Conservation (phyloP, 2,113 vertebrate genomes). For the Pseudonaja textilis region DNA sequence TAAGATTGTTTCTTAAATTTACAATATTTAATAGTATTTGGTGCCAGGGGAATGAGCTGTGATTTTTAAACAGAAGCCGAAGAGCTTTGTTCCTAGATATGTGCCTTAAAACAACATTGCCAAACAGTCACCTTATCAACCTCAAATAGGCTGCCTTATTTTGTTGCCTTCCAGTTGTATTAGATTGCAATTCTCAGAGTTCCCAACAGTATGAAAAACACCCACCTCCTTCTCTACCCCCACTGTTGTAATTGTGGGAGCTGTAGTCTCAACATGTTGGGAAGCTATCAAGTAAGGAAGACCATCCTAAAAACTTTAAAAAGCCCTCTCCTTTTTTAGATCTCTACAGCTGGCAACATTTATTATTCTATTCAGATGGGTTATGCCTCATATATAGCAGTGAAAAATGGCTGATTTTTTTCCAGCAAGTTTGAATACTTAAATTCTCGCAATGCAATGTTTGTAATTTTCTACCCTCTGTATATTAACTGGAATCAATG, state of each 20-base stretch:
- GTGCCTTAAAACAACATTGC: not conserved
- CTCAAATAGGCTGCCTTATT: too few relatives aligned
- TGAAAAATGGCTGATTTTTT: not conserved
- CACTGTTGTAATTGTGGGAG: not conserved
- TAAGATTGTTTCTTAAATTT: not conserved
- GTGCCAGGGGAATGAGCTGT: not conserved
- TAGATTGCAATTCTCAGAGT: not conserved
- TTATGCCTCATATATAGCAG: not conserved
- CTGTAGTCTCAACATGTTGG: not conserved
- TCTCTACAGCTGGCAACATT: not conserved
- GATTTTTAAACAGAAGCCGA: not conserved
- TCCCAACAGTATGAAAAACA: not conserved
- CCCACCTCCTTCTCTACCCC: not conserved
- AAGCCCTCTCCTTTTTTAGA: not conserved
- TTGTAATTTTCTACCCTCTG: slow-evolving; percentile 15
- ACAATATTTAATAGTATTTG: not conserved
- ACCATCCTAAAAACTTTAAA: not conserved
- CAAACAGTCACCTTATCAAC: not conserved
- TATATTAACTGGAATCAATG: slow-evolving; percentile 8
- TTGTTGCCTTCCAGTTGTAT: not conserved
- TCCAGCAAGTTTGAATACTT: not conserved
- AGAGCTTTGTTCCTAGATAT: not conserved
- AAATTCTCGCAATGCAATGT: not conserved
- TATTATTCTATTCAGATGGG: not conserved
- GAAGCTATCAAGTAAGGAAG: not conserved